Percentiles rank a stretch among this genome's conserved stretches.
Conservation (phyloP, 1,140 invertebrate genomes). For the Periplaneta americana region DNA sequence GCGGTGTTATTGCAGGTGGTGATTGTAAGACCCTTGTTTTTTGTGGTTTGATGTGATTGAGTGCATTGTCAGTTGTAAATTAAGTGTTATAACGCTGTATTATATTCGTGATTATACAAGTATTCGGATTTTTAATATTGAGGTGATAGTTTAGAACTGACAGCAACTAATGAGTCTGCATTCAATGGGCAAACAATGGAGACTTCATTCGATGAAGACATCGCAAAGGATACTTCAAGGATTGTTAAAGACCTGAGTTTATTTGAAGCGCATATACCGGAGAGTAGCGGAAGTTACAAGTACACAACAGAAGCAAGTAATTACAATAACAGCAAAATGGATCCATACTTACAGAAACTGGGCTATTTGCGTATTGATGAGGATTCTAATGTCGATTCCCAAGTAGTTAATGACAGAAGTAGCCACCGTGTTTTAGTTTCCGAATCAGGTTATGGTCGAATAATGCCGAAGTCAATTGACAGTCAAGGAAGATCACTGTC, state of each 20-base stretch:
- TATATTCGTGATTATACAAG: background rate
- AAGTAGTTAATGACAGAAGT: constrained; percentile 10
- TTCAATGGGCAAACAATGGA: constrained; percentile 4
- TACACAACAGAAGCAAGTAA: background rate
- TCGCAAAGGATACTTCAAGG: constrained; percentile 2
- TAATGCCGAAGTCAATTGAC: constrained; percentile 22
- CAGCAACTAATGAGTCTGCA: constrained; percentile 1
- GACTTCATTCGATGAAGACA: constrained; percentile 12
- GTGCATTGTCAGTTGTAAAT: constrained; percentile 3
- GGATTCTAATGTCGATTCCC: constrained; percentile 27
- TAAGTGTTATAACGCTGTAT: background rate
- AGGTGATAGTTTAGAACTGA: background rate
- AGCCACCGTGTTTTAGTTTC: constrained; percentile 16
- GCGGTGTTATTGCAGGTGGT: background rate
- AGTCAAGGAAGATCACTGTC: constrained; percentile 14
- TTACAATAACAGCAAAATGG: constrained; percentile 1
- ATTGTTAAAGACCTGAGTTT: constrained; percentile 8
- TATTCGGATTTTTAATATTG: background rate
- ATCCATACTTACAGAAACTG: constrained; percentile 38
- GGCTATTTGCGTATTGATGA: constrained; percentile 38
- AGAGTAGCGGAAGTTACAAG: background rate
- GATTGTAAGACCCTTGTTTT: background rate
- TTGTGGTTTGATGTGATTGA: constrained; percentile 31
- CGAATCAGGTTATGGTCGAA: constrained; percentile 29
- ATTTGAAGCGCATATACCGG: background rate